phyloP scores from a whole-genome alignment of 2,797 vertebrate species.

The Emydoidea blandingii region DNA sequence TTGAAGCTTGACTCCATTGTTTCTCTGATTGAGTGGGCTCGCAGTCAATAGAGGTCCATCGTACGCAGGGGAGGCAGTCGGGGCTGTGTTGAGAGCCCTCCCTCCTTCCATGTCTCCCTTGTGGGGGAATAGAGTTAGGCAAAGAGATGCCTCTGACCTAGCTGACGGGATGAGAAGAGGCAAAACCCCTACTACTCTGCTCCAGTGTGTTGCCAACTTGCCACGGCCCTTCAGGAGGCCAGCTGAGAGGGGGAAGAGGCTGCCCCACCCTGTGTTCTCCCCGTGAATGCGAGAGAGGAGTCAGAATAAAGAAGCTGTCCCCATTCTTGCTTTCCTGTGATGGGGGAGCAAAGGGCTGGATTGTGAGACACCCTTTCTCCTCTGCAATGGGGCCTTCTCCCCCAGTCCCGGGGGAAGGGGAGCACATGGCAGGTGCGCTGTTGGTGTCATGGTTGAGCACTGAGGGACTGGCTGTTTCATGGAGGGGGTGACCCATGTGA shows the following conservation, averaged over 20 bases:
- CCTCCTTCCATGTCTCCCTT: no score
- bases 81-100: neutral
- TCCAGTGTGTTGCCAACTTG: no score
- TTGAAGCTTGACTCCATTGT: no score
- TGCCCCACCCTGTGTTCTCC: no score
- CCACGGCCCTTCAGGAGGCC: neutral
- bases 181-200: no score
- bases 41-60: fast-evolving
- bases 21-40: neutral
- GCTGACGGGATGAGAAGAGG: no score
- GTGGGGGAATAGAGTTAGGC: no score
- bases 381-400: neutral
- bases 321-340: fast-evolving
- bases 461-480: neutral
- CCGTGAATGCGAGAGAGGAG: neutral
- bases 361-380: neutral
- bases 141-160: no score
- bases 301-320: neutral
- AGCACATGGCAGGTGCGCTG: neutral
- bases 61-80: no score
- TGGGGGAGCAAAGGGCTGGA: neutral
- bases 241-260: no score
- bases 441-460: neutral
- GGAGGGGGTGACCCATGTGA: neutral
- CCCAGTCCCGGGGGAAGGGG: neutral